These are phyloP conservation scores for Steinernema hermaphroditum DNA, from an alignment of 2,888 invertebrate genomes.

Conservation along the genomic window DNA sequence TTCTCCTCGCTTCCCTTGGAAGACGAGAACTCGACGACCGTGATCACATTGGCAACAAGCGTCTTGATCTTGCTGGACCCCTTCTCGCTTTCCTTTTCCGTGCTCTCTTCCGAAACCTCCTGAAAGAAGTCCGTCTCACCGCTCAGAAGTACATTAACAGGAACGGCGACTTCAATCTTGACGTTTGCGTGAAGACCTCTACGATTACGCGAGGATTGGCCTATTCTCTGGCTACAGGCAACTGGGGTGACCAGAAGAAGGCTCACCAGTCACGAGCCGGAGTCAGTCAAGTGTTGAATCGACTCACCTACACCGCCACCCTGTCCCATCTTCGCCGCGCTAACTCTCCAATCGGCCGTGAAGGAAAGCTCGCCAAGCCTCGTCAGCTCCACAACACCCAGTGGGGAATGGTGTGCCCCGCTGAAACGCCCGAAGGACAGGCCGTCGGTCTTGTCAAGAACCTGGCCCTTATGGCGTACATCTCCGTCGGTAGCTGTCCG, in stretches of 20 bases:
- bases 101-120: constrained; percentile 72
- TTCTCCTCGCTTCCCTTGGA: constrained; percentile 88
- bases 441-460: constrained; percentile 89
- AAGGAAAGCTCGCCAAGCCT: constrained; percentile 97
- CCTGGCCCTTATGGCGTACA: constrained; percentile 97
- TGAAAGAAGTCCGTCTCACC: constrained; percentile 81
- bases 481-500: constrained; percentile 97
- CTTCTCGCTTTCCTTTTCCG: constrained; percentile 92
- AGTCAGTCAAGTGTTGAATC: constrained; percentile 94
- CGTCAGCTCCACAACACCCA: constrained; percentile 97
- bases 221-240: constrained; percentile 97
- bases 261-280: constrained; percentile 97
- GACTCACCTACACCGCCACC: constrained; percentile 96
- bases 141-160: constrained; percentile 98
- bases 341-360: constrained; percentile 97
- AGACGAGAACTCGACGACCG: constrained; percentile 96
- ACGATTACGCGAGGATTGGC: constrained; percentile 96
- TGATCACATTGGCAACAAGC: constrained; percentile 99
- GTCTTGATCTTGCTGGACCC: constrained; percentile 95
- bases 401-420: constrained; percentile 78
- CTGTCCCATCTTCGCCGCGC: constrained; percentile 94
- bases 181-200: constrained; percentile 79
- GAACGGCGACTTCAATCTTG: constrained; percentile 96
- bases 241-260: constrained; percentile 99
- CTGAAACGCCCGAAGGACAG: constrained; percentile 67